A percentile compares a stretch with the other conserved stretches of the same genome.
Conservation (phyloP, 2,797 vertebrate species). For the Anguilla obscura region DNA sequence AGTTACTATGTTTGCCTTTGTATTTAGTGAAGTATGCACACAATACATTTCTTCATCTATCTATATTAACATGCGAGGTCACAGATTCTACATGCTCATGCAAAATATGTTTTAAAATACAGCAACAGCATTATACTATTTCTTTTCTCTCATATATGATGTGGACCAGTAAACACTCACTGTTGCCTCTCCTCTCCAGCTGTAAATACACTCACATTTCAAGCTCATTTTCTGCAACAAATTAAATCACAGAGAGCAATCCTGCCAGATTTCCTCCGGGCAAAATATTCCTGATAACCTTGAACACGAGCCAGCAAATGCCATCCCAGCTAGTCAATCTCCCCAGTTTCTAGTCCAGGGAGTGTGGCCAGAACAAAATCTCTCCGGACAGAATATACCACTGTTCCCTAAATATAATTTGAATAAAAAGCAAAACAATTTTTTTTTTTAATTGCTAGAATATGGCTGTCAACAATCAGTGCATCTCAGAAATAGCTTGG, state of each 20-base stretch:
- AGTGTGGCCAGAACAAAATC: constrained; percentile 18
- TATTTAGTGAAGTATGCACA: not conserved
- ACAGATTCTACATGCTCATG: not conserved
- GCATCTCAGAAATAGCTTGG: not conserved
- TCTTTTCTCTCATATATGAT: not conserved
- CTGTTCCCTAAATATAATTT: not conserved
- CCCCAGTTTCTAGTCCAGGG: constrained; percentile 8
- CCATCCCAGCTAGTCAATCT: constrained; percentile 26
- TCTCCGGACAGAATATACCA: not conserved
- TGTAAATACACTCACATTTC: constrained; percentile 33
- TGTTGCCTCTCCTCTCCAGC: constrained; percentile 6
- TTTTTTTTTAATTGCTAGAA: no score
- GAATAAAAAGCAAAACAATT: not conserved
- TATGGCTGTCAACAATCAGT: not conserved
- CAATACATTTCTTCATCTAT: constrained; percentile 1
- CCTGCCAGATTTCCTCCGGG: constrained; percentile 32
- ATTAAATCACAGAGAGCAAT: constrained; percentile 34
- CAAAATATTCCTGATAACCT: constrained; percentile 29
- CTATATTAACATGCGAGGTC: not conserved
- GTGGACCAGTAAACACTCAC: constrained; percentile 20
- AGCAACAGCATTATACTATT: not conserved
- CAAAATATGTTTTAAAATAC: not conserved
- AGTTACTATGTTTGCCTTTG: not conserved
- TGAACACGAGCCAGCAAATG: not conserved
- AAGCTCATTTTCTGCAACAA: constrained; percentile 29